Base-by-base conservation (phyloP, 2,888 invertebrate species). In the Watsonalla binaria region DNA sequence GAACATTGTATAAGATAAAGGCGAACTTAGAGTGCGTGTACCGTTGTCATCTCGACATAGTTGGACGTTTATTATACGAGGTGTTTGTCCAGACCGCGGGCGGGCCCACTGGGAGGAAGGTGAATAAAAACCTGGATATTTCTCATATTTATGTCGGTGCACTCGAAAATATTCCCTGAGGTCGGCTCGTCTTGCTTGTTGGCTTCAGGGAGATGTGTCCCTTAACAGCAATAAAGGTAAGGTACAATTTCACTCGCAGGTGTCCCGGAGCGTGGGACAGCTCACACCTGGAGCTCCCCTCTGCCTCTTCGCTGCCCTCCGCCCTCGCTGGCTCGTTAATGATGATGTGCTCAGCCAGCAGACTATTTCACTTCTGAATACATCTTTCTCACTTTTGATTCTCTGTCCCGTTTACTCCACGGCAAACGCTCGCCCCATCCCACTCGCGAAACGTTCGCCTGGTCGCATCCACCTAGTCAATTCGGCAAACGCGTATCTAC, bases 311-410 rank as follows among this genome's bases (percentile, higher is more conserved):
- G 90, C 90, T 89, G 90, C 91, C 90, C 90, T 89, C 90, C 88
- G 85, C 88, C 88, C 88, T 88, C 90, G 79, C 92, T 92, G 92
- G 92, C 94, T 93, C 94, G 94, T 93, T 94, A 94, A 94, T 94
- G 94, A 94, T 94, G 94, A 94, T 94, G 94, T 94, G 93, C 92
- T 92, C 93, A 92, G 93, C 93, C 93, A 92, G 93, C 92, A 92
- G 93, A 93, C 93, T 93, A 93, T 92, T 93, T 93, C 93, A 93
- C 93, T 93, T 93, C 92, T 93, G 92, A 92, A 92, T 91, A 92
- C 92, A 91, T 91, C 91, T 91, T 91, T 91, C 91, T 91, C 91
- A 91, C 91, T 91, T 91, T 89, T 90, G 87, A 84, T 85, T 73
- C 72, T 72, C 72, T 73, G 69, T 88, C 89, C 82, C 74, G 76